Percentiles rank a stretch among this genome's conserved stretches.
phyloP scores from a whole-genome alignment of 2,888 invertebrate species.

The Heliconius hortense region DNA sequence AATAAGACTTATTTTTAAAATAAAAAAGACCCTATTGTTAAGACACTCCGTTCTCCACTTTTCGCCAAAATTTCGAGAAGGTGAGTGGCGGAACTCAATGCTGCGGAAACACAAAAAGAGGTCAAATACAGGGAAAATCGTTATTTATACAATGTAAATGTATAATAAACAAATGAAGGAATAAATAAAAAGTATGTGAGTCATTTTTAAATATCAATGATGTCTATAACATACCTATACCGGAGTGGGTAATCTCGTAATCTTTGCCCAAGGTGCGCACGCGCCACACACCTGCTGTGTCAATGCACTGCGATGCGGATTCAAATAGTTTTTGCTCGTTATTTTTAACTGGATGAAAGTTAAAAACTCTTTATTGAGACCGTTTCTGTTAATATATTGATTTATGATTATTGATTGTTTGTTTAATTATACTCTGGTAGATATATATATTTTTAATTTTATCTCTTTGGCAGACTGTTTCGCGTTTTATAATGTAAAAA shows the following conservation, averaged over 20 bases:
- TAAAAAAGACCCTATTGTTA: no score
- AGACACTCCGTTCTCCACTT: no score
- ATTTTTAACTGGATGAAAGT: slow-evolving; percentile 33
- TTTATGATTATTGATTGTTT: slow-evolving; percentile 17
- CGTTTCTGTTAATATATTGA: slow-evolving; percentile 21
- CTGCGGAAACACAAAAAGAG: no score
- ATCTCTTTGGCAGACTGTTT: neutral
- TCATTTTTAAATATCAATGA: slow-evolving; percentile 33
- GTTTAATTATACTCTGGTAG: slow-evolving; percentile 1
- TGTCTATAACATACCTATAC: slow-evolving; percentile 30
- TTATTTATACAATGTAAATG: neutral
- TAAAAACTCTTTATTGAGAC: slow-evolving; percentile 13
- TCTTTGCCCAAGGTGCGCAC: slow-evolving; percentile 49
- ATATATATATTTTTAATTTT: neutral
- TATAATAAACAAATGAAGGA: neutral
- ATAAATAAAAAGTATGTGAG: slow-evolving; percentile 11
- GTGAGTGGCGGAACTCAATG: no score
- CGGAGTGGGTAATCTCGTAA: slow-evolving; percentile 43
- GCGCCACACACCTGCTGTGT: slow-evolving; percentile 58
- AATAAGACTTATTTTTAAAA: neutral
- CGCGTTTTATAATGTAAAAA: neutral
- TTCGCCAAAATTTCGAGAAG: no score
- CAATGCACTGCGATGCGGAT: slow-evolving; percentile 51
- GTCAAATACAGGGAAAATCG: neutral
- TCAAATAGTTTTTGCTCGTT: slow-evolving; percentile 43